These are phyloP conservation scores for Dicaeum eximium DNA, from an alignment of 2,113 vertebrate genomes.

Conservation along the genomic window DNA sequence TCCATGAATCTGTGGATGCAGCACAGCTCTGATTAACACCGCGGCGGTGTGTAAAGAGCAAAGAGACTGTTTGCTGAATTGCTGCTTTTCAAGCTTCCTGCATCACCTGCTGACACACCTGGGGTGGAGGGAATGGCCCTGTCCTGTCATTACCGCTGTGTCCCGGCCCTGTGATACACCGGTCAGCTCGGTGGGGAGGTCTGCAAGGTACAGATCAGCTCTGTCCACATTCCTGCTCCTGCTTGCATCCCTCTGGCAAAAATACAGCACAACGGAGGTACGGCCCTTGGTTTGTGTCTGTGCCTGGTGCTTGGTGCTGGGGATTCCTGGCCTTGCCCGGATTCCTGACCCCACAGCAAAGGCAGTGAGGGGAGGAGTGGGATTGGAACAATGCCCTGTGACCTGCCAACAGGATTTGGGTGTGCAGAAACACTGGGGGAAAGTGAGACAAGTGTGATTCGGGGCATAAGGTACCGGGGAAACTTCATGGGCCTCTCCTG, in stretches of 20 bases:
- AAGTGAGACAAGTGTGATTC: neutral
- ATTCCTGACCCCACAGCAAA: neutral
- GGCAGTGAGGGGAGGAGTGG: rapidly evolving
- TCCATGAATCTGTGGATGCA: neutral
- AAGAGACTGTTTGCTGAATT: neutral
- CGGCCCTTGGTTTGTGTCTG: neutral
- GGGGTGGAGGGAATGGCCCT: neutral
- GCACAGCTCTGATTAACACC: neutral
- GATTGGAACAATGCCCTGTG: neutral
- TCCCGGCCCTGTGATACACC: rapidly evolving
- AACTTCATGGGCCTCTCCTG: neutral
- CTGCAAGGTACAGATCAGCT: neutral
- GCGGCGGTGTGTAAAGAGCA: neutral
- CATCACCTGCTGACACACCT: neutral
- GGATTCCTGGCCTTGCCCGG: neutral
- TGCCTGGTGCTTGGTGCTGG: neutral
- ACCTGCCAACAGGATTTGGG: neutral
- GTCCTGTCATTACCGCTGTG: rapidly evolving
- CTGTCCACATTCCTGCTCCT: neutral
- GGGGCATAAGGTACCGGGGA: neutral
- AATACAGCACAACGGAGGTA: rapidly evolving
- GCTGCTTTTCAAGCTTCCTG: neutral
- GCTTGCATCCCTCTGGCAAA: neutral
- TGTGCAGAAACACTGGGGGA: neutral
- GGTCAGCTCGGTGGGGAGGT: neutral